Evolutionary conservation across 92 coral and sea anemone species (phyloP).

Genomic region (Actinernus sp.): DNA sequence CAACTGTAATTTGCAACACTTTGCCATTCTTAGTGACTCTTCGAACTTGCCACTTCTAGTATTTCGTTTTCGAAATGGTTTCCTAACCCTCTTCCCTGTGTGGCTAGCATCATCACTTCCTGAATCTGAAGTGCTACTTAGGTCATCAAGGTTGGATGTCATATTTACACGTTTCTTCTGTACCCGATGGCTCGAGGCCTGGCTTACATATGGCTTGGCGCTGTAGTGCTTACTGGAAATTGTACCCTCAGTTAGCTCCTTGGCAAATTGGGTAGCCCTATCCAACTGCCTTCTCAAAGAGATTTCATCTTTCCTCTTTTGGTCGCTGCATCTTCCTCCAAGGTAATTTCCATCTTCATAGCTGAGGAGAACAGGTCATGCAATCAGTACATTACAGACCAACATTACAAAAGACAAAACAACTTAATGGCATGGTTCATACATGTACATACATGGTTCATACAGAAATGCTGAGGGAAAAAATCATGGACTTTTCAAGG

Average conservation of each 20-base stretch:
- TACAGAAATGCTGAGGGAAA: no score
- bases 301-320: constrained; percentile 31
- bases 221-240: constrained; percentile 13
- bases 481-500: no score
- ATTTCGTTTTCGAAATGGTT: constrained; percentile 11
- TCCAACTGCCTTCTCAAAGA: constrained; percentile 57
- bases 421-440: no score
- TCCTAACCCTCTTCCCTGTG: constrained; percentile 6
- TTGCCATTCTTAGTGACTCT: constrained; percentile 45
- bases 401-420: no score
- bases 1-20: constrained; percentile 33
- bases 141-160: constrained; percentile 2
- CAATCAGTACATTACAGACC: no score
- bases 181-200: constrained; percentile 47
- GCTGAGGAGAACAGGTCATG: no score
- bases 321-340: constrained; percentile 57
- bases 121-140: constrained; percentile 13
- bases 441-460: no score
- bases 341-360: constrained; percentile 50
- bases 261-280: constrained; percentile 46
- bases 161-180: constrained; percentile 4
- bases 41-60: constrained; percentile 36
- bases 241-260: constrained; percentile 32
- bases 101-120: constrained; percentile 10
- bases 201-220: constrained; percentile 28